Percentiles rank a stretch among this genome's conserved stretches.
Conservation (phyloP, 30 jellyfish, hydroid and myxozoan species). For the Turritopsis dohrnii region DNA sequence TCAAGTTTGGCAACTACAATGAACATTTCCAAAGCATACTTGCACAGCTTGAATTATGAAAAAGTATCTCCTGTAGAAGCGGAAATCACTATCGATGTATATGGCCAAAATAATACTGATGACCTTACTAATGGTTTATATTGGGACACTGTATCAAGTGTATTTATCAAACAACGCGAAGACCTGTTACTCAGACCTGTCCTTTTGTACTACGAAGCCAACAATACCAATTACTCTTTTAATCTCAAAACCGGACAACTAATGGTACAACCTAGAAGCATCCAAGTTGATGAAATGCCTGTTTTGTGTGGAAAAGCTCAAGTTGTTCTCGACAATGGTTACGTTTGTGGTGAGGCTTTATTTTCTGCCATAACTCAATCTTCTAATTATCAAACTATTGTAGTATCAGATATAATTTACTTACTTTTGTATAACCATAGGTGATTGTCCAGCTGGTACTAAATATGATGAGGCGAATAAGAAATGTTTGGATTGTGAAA, state of each 20-base stretch:
- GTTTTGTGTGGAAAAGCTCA: constrained; percentile 38
- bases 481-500: constrained; percentile 35
- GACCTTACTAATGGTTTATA: constrained; percentile 10
- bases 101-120: constrained; percentile 22
- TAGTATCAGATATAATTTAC: too few relatives aligned
- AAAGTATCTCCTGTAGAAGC: constrained; percentile 17
- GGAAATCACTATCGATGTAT: constrained; percentile 25
- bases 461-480: constrained; percentile 30
- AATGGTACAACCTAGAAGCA: constrained; percentile 37
- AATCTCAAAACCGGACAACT: constrained; percentile 8
- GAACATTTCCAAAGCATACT: constrained; percentile 26
- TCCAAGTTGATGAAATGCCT: constrained; percentile 20
- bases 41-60: constrained; percentile 15
- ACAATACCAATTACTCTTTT: constrained; percentile 23
- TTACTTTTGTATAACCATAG: too few relatives aligned
- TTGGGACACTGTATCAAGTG: constrained; percentile 51
- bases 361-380: neutral
- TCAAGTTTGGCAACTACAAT: constrained; percentile 20
- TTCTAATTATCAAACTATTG: too few relatives aligned
- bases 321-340: constrained; percentile 39
- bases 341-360: constrained; percentile 49
- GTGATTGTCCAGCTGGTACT: constrained; percentile 60
- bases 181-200: constrained; percentile 40
- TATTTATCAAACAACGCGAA: constrained; percentile 44
- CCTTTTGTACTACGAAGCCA: constrained; percentile 35